Base-by-base conservation (phyloP, 2,888 invertebrate genomes). In the Steromphala cineraria region DNA sequence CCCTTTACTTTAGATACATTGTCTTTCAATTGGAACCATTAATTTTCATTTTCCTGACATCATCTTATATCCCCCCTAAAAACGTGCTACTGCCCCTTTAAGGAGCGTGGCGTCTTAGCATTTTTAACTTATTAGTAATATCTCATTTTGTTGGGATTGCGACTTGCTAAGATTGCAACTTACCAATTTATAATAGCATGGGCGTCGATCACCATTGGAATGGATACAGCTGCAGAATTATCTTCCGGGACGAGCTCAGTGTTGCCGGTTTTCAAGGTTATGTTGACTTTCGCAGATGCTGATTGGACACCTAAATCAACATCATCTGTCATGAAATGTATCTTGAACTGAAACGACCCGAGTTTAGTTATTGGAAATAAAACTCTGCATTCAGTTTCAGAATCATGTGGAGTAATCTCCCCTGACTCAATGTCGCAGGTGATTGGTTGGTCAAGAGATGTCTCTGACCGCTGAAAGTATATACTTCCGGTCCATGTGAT, bases 131-230 rank as follows among this genome's bases (percentile, higher is more conserved):
- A n/a, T n/a, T n/a, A n/a, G n/a, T n/a, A n/a, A n/a, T n/a, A n/a
- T n/a, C n/a, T n/a, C n/a, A n/a, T n/a, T n/a, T n/a, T n/a, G n/a
- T 46, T 46, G 13, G 13, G 7, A 46, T 46, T 46, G 4, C 1
- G 13, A 1, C 46, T 46, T 56, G 19, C 19, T n/a, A 24, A 13
- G 1, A 55, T 55, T 17, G 17, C 24, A 8, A 71, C 17, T 17
- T 71, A 79, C 79, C 79, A 52, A 28, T 19, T 79, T 24, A 79
- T 71, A 5, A 31, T 53, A 15, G 67, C 52, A 19, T 67, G 15
- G 8, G 79, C 79, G 17, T 53, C 67, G 15, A 79, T 71, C 52
- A 67, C 24, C 13, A 79, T 53, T 13, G 24, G 36, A 13, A 53
- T 15, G 4, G 67, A 31, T 4, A 53, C 17, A n/a, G n/a, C 15